Evolutionary conservation across 2,888 invertebrate species (phyloP).

Genomic region (Acleris laterana): DNA sequence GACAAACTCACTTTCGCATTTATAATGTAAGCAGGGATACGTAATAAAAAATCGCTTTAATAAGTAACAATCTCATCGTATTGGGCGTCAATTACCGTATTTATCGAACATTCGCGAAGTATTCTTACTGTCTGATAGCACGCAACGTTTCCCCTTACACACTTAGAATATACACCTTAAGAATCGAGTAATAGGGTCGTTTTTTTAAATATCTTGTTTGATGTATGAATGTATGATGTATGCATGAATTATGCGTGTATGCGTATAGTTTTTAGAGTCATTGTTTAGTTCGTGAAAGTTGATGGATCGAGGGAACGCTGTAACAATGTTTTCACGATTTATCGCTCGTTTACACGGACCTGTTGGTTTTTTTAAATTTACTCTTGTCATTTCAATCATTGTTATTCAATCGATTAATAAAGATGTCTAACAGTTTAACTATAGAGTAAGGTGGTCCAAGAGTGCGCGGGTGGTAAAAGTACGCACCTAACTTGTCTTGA

Average conservation of each 20-base stretch:
- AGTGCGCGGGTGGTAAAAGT: no score
- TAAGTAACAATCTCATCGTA: constrained; percentile 36
- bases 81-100: constrained; percentile 61
- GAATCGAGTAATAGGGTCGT: not conserved
- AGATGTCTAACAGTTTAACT: no score
- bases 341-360: not conserved
- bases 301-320: not conserved
- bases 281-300: constrained; percentile 22
- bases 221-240: not conserved
- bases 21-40: no score
- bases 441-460: no score
- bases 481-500: no score
- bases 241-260: constrained; percentile 2
- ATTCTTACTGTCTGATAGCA: constrained; percentile 3
- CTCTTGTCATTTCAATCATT: no score
- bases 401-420: no score
- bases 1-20: no score
- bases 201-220: not conserved
- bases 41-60: not conserved
- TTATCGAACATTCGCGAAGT: constrained; percentile 64
- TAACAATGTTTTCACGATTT: no score
- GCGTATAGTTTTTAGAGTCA: constrained; percentile 12
- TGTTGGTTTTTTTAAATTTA: no score
- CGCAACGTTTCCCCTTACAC: constrained; percentile 5
- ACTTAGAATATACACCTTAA: not conserved